Percentiles rank a stretch among this genome's conserved stretches.
phyloP scores from a whole-genome alignment of 2,888 invertebrate genomes.

The Axea sp. region DNA sequence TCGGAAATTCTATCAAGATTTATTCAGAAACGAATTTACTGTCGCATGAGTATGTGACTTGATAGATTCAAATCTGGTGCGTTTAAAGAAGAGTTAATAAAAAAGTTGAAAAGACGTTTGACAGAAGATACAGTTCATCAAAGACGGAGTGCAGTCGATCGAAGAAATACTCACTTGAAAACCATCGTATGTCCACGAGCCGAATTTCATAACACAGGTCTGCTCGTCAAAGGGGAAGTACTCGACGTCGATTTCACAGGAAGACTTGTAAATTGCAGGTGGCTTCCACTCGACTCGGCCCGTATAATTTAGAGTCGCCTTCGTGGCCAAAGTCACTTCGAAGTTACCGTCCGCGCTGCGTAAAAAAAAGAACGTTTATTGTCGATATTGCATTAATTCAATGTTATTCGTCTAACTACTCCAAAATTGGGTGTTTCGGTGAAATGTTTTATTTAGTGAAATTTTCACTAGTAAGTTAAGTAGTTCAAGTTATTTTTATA shows the following conservation, averaged over 20 bases:
- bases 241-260: conserved; percentile 92
- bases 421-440: not conserved
- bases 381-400: not conserved
- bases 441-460: too few species aligned
- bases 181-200: conserved; percentile 92
- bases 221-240: conserved; percentile 93
- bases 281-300: conserved; percentile 94
- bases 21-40: too few species aligned
- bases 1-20: too few species aligned
- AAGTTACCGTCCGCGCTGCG: conserved; percentile 90
- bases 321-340: conserved; percentile 90
- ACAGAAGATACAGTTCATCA: conserved; percentile 20
- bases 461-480: too few species aligned
- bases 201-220: conserved; percentile 92
- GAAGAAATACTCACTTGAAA: conserved; percentile 83
- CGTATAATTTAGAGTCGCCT: conserved; percentile 89
- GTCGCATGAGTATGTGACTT: too few species aligned
- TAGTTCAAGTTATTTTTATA: too few species aligned
- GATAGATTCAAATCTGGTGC: conserved; percentile 23
- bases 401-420: not conserved
- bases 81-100: conserved; percentile 22
- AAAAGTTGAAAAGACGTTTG: conserved; percentile 22
- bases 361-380: conserved; percentile 19
- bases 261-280: conserved; percentile 95
- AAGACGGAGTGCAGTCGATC: conserved; percentile 18